Evolutionary conservation across 2,888 invertebrate species (phyloP).

Genomic region (Pegoplata infirma): DNA sequence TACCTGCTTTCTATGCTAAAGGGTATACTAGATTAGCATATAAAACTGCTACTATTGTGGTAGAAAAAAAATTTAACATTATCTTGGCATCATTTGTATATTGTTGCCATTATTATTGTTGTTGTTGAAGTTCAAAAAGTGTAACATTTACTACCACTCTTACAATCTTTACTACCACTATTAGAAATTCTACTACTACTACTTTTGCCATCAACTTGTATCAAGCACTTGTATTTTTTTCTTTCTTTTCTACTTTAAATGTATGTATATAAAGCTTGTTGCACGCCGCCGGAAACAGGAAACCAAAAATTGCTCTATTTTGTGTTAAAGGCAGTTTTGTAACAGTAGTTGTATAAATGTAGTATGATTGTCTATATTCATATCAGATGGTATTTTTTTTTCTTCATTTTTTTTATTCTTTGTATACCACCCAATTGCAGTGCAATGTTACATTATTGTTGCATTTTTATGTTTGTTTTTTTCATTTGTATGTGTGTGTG

Average conservation of each 20-base stretch:
- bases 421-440: slow-evolving; percentile 35
- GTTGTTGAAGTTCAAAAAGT: slow-evolving; percentile 46
- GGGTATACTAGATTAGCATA: slow-evolving; percentile 43
- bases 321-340: slow-evolving; percentile 49
- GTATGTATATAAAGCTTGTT: slow-evolving; percentile 57
- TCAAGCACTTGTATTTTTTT: slow-evolving; percentile 42
- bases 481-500: slow-evolving; percentile 10
- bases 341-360: slow-evolving; percentile 13
- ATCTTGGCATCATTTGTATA: slow-evolving; percentile 48
- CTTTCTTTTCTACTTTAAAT: slow-evolving; percentile 13
- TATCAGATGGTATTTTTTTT: slow-evolving; percentile 30
- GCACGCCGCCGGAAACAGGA: slow-evolving; percentile 65
- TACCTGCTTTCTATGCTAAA: background rate
- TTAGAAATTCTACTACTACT: slow-evolving; percentile 6
- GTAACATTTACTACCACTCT: slow-evolving; percentile 11
- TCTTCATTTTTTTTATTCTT: too few relatives aligned
- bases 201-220: slow-evolving; percentile 25
- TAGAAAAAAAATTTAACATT: slow-evolving; percentile 39
- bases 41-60: slow-evolving; percentile 46
- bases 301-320: slow-evolving; percentile 67
- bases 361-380: slow-evolving; percentile 38
- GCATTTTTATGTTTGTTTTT: slow-evolving; percentile 13
- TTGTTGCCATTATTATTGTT: slow-evolving; percentile 39
- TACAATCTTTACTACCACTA: background rate
- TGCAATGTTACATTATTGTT: slow-evolving; percentile 34